Conservation (phyloP, 2,888 invertebrate species). For the Meiosimyza platycephala region DNA sequence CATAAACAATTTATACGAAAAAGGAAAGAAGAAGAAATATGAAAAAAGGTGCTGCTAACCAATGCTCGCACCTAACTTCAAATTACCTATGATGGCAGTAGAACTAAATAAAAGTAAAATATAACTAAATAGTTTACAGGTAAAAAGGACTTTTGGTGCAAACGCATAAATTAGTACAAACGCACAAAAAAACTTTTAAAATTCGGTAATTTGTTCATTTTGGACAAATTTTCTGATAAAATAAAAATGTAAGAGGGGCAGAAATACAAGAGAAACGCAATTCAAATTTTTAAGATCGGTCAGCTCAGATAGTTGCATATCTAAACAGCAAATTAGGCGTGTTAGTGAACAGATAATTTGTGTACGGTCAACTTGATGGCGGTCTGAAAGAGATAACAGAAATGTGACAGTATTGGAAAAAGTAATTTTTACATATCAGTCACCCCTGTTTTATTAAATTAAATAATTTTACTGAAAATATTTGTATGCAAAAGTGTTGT, state of each 20-base stretch:
- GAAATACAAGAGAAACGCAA: background rate
- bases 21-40: conserved; percentile 12
- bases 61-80: conserved; percentile 65
- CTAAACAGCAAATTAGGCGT: conserved; percentile 64
- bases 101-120: too few relatives aligned
- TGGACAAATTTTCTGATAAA: conserved; percentile 24
- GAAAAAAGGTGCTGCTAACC: conserved; percentile 41
- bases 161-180: conserved; percentile 40
- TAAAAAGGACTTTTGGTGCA: conserved; percentile 37
- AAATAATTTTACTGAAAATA: background rate
- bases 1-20: conserved; percentile 59
- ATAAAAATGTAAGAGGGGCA: background rate
- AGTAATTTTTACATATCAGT: background rate
- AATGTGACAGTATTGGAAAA: conserved; percentile 11
- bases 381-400: conserved; percentile 3
- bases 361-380: conserved; percentile 50
- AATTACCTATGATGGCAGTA: conserved; percentile 60
- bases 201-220: conserved; percentile 23
- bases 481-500: conserved; percentile 3
- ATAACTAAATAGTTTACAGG: background rate
- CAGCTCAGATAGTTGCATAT: conserved; percentile 56
- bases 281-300: conserved; percentile 54
- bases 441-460: background rate
- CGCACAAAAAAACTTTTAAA: conserved; percentile 27
- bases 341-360: conserved; percentile 65